Evolutionary conservation across 1,140 invertebrate genomes (phyloP).

Genomic region (Brachionus rotundiformis): DNA sequence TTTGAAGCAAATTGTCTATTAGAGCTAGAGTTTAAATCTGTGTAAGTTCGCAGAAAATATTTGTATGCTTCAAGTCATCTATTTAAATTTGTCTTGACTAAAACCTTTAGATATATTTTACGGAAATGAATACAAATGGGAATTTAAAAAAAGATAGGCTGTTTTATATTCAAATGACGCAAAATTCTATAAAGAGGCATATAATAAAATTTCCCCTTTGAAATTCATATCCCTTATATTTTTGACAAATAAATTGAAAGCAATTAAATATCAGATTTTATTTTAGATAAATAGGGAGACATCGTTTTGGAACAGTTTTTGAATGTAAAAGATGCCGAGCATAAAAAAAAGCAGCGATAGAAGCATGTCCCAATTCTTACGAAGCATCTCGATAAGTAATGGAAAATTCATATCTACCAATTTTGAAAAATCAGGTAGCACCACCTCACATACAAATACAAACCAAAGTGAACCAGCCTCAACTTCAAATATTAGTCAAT

Average conservation of each 20-base stretch:
- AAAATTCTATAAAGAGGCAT: neutral
- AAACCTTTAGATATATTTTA: neutral
- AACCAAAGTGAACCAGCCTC: neutral
- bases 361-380: neutral
- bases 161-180: neutral
- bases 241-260: slow-evolving; percentile 16
- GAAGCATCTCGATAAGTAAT: neutral
- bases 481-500: neutral
- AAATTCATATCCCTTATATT: neutral
- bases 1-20: neutral
- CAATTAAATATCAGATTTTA: slow-evolving; percentile 12
- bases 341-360: neutral
- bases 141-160: neutral
- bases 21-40: neutral
- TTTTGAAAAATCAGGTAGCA: neutral
- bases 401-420: neutral
- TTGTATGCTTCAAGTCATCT: neutral
- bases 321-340: neutral
- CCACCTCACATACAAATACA: neutral
- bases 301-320: neutral
- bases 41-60: neutral
- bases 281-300: slow-evolving; percentile 15
- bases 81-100: neutral
- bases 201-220: neutral
- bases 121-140: slow-evolving; percentile 7